Evolutionary conservation across 2,797 vertebrate species (phyloP), one percentile per base, ranked within the genome.

Genomic region (Naso thynnoides): DNA sequence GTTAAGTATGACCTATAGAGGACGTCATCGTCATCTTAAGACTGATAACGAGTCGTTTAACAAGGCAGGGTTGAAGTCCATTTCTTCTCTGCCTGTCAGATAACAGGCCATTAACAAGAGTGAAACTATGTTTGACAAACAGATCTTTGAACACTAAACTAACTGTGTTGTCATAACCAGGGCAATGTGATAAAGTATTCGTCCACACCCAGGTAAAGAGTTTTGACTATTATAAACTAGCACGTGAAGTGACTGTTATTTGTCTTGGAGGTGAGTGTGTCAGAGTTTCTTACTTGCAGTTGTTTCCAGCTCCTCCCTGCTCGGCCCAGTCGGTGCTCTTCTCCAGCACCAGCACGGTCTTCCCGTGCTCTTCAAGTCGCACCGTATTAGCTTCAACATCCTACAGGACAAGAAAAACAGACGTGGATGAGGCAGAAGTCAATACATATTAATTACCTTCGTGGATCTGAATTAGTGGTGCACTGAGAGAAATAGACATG

Each of bases 371-470:
- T 73, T 99, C 96, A 54, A 99, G 93, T n/a, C 98, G 93, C 86
- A 99, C 94, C 0, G 97, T 99, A 75, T 99, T 99, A 0, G 98
- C 98, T 77, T 99, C 97, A 49, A 99, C 96, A 8, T 98, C 98
- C 98, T 99, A 52, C 52, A 74, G 54, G 38, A 69, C n/a, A 16
- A 47, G 13, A 41, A 48, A 63, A 16, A 73, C 31, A 67, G 27
- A 70, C 33, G 10, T 33, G 33, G n/a, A 33, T 33, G 3, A 60
- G 4, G 6, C 23, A 10, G 5, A 2, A 16, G n/a, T 33, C 52
- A n/a, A 41, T 18, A 16, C 15, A 33, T 39, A 18, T 27, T 44
- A 6, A 19, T 8, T 18, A 9, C 48, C 6, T 39, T n/a, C 53
- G 56, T 69, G 53, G 24, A 45, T 24, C 13, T 47, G 42, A 50